A percentile compares a stretch with the other conserved stretches of the same genome.
Evolutionary conservation across 2,797 vertebrate genomes (phyloP).

Genomic region (Orestias chungarensis): DNA sequence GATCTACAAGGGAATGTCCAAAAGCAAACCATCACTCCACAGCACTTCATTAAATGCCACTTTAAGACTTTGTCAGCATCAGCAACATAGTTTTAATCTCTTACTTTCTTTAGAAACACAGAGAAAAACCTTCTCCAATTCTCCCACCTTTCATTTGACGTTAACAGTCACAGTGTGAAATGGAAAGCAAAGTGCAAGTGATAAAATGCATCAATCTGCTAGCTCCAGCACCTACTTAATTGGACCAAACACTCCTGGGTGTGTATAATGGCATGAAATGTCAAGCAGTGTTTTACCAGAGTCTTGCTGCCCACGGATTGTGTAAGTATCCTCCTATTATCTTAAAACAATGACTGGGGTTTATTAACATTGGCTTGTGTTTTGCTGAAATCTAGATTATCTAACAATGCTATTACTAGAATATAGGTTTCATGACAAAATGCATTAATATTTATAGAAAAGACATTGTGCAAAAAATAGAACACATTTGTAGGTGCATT

Average conservation of each 20-base stretch:
- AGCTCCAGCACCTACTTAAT: conserved; percentile 49
- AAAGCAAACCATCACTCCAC: conserved; percentile 8
- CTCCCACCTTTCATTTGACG: conserved; percentile 3
- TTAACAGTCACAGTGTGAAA: conserved; percentile 21
- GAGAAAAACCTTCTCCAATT: conserved; percentile 17
- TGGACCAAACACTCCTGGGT: conserved; percentile 48
- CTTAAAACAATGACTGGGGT: conserved; percentile 19
- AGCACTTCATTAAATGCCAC: not conserved
- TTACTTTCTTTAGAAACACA: not conserved
- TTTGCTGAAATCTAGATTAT: conserved; percentile 18
- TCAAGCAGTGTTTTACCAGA: conserved; percentile 38
- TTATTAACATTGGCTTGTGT: conserved; percentile 24
- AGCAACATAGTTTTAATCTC: not conserved
- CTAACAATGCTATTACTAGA: conserved; percentile 7
- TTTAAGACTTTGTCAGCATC: not conserved
- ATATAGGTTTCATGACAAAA: conserved; percentile 15
- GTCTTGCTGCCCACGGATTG: conserved; percentile 34
- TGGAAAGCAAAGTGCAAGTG: conserved; percentile 26
- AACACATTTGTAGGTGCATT: no score
- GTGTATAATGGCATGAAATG: conserved; percentile 36
- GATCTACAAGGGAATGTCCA: no score
- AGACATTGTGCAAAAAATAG: not conserved
- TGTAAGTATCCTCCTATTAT: conserved; percentile 39
- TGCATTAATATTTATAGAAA: not conserved
- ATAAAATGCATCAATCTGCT: conserved; percentile 23